Base-by-base conservation (phyloP, 1,140 invertebrate species). In the Aphelenchoides besseyi region DNA sequence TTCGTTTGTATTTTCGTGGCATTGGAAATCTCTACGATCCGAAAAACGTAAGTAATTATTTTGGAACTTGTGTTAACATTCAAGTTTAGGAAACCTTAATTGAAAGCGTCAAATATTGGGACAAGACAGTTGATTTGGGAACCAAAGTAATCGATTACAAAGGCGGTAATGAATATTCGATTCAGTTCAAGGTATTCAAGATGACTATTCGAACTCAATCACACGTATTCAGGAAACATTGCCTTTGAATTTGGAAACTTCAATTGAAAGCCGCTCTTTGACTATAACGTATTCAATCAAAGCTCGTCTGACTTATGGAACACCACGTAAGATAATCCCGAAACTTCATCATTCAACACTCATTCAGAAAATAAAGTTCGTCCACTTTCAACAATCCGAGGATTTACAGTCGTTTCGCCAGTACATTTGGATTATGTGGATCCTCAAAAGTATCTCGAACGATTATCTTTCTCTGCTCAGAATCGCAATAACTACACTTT, bases 381-480 rank as follows among this genome's bases (percentile, higher is more conserved):
- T 18, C 55, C 55, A 59, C 32, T 59, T 28, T 5, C 55, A 29
- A 59, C 55, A 8, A 32, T 32, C 18, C 63, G 63, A 28, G 69
- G 69, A 2, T 67, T 70, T 28, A 70, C 69, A 3, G 18, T 70
- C 1, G 29, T 70, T 30, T 29, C n/a, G 18, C 26, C 55, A 26
- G 66, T 70, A 26, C 26, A 64, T 70, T 32, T 70, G n/a, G 53
- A 70, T 54, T 2, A 9, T 1, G 23, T 70, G 5, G n/a, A 54
- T 18, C 3, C 33, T 9, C 36, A 55, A n/a, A n/a, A n/a, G n/a
- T n/a, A n/a, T n/a, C n/a, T n/a, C n/a, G n/a, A n/a, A n/a, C n/a
- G n/a, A n/a, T n/a, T n/a, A n/a, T n/a, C n/a, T n/a, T n/a, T n/a
- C n/a, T n/a, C n/a, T n/a, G n/a, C n/a, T n/a, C n/a, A n/a, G n/a